Base-by-base conservation (phyloP, 2,888 invertebrate species). In the Caenorhabditis doughertyi region DNA sequence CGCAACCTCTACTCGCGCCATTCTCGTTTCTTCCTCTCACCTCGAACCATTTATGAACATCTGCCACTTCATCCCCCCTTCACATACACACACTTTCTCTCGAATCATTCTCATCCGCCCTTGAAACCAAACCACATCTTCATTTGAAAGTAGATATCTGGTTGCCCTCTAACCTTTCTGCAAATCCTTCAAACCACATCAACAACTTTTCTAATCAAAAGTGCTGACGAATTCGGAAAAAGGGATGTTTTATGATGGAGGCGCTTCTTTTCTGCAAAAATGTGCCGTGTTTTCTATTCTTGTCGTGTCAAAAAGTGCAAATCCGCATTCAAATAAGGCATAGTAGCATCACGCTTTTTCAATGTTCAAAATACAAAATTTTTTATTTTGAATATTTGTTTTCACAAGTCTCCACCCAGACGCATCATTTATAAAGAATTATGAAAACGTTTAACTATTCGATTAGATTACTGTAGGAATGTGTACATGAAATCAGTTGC, bases 21-120 rank as follows among this genome's bases (percentile, higher is more conserved):
- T n/a, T 76, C 51, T 68, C 68, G 58, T 39, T 76, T 68, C 60
- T 53, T 73, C 8, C 27, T 68, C 67, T 70, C 77, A 77, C 77
- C 68, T 70, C 68, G 47, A 77, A 77, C 77, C 77, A 25, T 68
- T 77, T 60, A 77, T 77, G 68, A 70, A 77, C 77, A 77, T 77
- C 77, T 77, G 77, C 68, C 68, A 62, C 68, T 77, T 70, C 68
- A 58, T 4, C 60, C 74, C 16, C 32, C 25, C 42, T 42, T 32
- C 47, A 56, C 29, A 58, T 67, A 51, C 58, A 29, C 21, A 55
- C 55, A 74, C 67, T 49, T 77, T 55, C 18, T 18, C 65, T 32
- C 21, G 47, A 67, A 60, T 68, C 68, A 62, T 49, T 51, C 44
- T 39, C 21, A 65, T 49, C 29, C 51, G 67, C 58, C 76, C 68